Base-by-base conservation (phyloP, 2,888 invertebrate genomes). In the Lottia gigantea region DNA sequence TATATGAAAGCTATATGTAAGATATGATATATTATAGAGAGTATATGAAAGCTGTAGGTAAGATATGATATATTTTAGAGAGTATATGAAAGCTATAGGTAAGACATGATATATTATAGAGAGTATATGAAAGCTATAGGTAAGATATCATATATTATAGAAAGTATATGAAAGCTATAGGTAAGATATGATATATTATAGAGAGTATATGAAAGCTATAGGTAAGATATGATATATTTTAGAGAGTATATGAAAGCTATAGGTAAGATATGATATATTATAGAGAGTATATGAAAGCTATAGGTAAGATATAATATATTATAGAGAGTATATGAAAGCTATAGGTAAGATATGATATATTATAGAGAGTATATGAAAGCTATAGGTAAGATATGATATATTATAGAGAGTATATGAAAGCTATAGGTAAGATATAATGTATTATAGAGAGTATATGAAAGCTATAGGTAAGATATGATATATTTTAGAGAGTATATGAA, bases 1-100 rank as follows among this genome's bases (percentile, higher is more conserved):
- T 81, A 78, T 65, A 80, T 81, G 81, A 74, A 74, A 70, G 78
- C 81, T 40, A 79, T 79, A n/a, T 78, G 81, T 81, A 70, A 73
- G 81, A 73, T 62, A 1, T 16, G 26, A 63, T n/a, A n/a, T n/a
- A 80, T 61, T 81, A 80, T 64, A 75, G 76, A 61, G 78, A 80
- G 31, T 81, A 78, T 65, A 80, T 81, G 81, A 74, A 74, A 70
- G 78, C 81, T 40, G 78, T 79, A n/a, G 79, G 81, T 81, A 70
- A 73, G 81, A 73, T 62, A 1, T 16, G 26, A 63, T n/a, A n/a
- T n/a, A 80, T 61, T 81, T 81, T 64, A 75, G 76, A 61, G 78
- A 80, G 31, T 81, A 78, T 65, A 80, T 81, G 81, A 74, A 74
- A 70, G 78, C 81, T 40, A 79, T 79, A n/a, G 79, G 81, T 81